Evolutionary conservation across 2,797 vertebrate species (phyloP), one percentile per base, ranked within the genome.

Genomic region (Lophotriccus pileatus): DNA sequence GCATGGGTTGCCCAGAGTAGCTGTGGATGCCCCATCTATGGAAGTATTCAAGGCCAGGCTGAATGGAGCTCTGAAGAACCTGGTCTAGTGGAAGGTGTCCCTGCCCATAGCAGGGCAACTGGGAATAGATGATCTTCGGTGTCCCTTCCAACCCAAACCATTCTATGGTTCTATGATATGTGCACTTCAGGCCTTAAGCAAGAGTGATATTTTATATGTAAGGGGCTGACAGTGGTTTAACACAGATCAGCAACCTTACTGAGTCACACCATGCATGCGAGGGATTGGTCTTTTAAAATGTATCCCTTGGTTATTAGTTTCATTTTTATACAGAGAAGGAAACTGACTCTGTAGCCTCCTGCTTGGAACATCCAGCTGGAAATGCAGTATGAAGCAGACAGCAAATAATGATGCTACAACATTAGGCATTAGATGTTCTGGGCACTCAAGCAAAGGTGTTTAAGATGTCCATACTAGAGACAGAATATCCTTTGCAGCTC

Each of bases 141-240:
- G 24, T 12, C 6, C 12, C 12, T 39, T 23, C 28, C n/a, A 39
- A 50, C 56, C 10, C 19, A 44, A 10, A 3, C 7, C 13, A 1
- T 58, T 50, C 24, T 25, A 2, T 41, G 28, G 28, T 21, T 41
- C 59, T 41, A 28, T 39, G 25, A 14, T 30, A 21, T 6, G 7
- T 15, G 56, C n/a, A 5, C 10, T 16, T 37, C 1, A 2, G 30
- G 39, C 67, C 24, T 34, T 41, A 37, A 34, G 62, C 41, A 53
- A 67, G 11, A 3, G 1, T 0, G 4, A 14, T 9, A 3, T 13
- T 63, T 44, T 11, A 2, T 4, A 8, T 9, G 11, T 36, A 14
- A 15, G 0, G 1, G 8, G 22, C 18, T n/a, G 2, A 5, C 12
- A 15, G 25, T 13, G 3, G 4, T 52, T 50, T 37, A 23, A 28